Conservation (phyloP, 2,888 invertebrate species). For the Colostygia pectinataria region DNA sequence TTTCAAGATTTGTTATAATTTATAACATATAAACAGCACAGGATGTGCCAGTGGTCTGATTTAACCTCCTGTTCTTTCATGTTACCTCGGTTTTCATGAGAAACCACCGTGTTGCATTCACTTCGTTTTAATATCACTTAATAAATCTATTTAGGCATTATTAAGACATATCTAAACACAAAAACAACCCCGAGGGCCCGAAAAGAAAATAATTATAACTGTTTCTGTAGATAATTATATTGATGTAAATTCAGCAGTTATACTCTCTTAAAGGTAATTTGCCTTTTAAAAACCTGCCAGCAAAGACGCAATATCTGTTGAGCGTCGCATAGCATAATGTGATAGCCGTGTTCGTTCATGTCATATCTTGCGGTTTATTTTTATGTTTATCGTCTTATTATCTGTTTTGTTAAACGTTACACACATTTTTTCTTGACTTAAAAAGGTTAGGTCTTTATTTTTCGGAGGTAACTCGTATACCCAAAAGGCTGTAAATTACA, state of each 20-base stretch:
- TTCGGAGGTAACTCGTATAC: too few species aligned
- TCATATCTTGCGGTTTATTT: slow-evolving; percentile 34
- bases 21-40: not conserved
- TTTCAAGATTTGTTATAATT: not conserved
- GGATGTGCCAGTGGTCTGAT: not conserved
- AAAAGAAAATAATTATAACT: too few species aligned
- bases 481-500: too few species aligned
- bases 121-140: too few species aligned
- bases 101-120: slow-evolving; percentile 6
- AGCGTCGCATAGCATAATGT: slow-evolving; percentile 37
- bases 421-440: slow-evolving; percentile 25
- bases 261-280: slow-evolving; percentile 14
- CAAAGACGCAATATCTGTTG: slow-evolving; percentile 43
- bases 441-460: slow-evolving; percentile 4
- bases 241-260: slow-evolving; percentile 23
- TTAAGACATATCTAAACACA: too few species aligned
- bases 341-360: slow-evolving; percentile 33
- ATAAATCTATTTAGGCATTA: too few species aligned
- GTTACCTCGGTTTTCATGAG: slow-evolving; percentile 28
- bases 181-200: not conserved
- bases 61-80: slow-evolving; percentile 13
- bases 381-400: slow-evolving; percentile 31
- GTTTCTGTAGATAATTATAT: too few species aligned
- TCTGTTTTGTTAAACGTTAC: slow-evolving; percentile 31
- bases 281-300: too few species aligned